phyloP scores from a whole-genome alignment of 2,113 vertebrate genomes.

The Raja brachyura region DNA sequence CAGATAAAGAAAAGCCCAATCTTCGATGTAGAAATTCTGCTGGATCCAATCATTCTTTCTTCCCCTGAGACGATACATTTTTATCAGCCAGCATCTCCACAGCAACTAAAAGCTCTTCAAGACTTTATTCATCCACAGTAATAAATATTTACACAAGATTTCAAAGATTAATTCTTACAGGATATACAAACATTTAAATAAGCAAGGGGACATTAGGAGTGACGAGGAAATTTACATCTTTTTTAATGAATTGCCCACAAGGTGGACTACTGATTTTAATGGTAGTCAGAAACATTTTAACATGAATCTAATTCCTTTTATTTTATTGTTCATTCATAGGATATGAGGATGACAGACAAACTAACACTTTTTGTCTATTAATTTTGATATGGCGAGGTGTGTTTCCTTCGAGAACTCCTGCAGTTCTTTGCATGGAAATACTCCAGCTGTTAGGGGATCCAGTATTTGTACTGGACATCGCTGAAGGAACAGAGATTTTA shows the following conservation, averaged over 20 bases:
- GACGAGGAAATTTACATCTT: neutral
- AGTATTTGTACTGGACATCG: neutral
- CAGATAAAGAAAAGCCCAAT: neutral
- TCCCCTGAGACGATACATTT: neutral
- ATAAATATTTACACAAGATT: neutral
- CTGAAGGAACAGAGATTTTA: neutral
- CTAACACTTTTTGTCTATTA: neutral
- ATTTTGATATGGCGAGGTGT: neutral
- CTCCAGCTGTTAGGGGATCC: neutral
- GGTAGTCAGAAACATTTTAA: neutral
- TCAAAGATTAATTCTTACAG: neutral
- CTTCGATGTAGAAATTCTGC: neutral
- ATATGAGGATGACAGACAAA: neutral
- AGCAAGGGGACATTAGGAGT: too few relatives aligned
- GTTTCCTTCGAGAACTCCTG: too few relatives aligned
- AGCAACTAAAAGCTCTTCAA: neutral
- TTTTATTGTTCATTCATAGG: neutral
- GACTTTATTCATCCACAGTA: neutral
- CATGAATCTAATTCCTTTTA: neutral
- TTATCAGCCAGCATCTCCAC: neutral
- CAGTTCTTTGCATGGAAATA: neutral
- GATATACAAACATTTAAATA: slow-evolving; percentile 12
- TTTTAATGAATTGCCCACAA: neutral
- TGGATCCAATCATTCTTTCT: neutral
- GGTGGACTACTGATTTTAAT: neutral